These are phyloP conservation scores for Tachysurus fulvidraco DNA, from an alignment of 2,113 vertebrate genomes.

Conservation along the genomic window DNA sequence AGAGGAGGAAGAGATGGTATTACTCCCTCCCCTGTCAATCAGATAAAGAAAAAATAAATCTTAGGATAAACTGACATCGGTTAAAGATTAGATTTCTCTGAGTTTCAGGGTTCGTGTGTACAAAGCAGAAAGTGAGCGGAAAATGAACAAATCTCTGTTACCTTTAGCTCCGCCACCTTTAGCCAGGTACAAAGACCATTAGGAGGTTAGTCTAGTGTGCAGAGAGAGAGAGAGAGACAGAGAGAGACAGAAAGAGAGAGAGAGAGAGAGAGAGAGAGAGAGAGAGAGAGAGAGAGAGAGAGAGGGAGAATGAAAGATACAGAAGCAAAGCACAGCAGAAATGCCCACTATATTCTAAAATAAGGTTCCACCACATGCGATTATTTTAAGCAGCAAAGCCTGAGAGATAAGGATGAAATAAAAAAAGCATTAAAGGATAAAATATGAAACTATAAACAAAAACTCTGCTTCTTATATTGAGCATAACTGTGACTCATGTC, in stretches of 20 bases:
- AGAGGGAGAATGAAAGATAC: not conserved
- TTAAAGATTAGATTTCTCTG: not conserved
- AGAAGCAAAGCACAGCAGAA: not conserved
- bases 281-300: not conserved
- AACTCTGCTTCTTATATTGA: not conserved
- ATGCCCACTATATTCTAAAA: not conserved
- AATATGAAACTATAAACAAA: not conserved
- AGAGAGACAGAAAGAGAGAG: not conserved
- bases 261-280: not conserved
- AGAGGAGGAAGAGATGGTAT: not conserved
- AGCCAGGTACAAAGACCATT: conserved; percentile 9
- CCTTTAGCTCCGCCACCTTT: conserved; percentile 21
- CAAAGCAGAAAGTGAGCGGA: not conserved
- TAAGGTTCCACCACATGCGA: not conserved
- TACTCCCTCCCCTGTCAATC: not conserved
- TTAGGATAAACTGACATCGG: not conserved
- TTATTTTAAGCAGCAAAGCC: not conserved
- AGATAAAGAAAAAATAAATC: not conserved
- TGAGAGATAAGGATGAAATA: not conserved
- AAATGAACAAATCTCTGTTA: conserved; percentile 19
- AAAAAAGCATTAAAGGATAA: not conserved
- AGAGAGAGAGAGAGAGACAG: not conserved
- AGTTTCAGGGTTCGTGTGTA: not conserved
- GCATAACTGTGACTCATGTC: not conserved
- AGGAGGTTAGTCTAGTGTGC: conserved; percentile 22